phyloP scores from a whole-genome alignment of 1,140 invertebrate genomes.

The Diabrotica undecimpunctata region DNA sequence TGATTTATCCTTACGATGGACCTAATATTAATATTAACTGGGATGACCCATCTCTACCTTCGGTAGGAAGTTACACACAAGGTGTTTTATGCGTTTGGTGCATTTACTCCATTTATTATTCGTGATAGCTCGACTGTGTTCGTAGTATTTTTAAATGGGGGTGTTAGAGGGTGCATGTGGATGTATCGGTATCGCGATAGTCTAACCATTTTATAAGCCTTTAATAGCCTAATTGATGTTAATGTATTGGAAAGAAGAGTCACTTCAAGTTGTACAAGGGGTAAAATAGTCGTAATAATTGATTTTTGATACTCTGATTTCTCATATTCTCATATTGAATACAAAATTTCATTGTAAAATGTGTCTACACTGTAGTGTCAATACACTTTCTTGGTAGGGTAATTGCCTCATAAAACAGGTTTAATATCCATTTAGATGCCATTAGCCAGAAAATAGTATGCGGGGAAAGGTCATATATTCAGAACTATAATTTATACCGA shows the following conservation, averaged over 20 bases:
- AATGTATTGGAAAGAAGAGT: background rate
- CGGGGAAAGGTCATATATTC: too few species aligned
- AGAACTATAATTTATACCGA: too few species aligned
- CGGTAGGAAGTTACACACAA: conserved; percentile 6
- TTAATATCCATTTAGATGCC: too few species aligned
- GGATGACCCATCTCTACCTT: background rate
- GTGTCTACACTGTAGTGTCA: too few species aligned
- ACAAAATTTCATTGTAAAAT: too few species aligned
- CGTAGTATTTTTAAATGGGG: conserved; percentile 3
- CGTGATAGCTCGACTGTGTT: conserved; percentile 3
- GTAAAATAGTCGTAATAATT: too few species aligned
- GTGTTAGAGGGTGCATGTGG: conserved; percentile 1
- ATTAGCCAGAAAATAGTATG: too few species aligned
- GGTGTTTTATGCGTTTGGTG: conserved; percentile 13
- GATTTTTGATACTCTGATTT: too few species aligned
- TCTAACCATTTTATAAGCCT: background rate
- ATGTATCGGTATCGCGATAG: background rate
- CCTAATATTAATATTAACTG: background rate
- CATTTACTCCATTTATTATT: conserved; percentile 7
- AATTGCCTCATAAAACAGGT: too few species aligned
- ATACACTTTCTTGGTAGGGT: too few species aligned
- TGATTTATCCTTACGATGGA: too few species aligned
- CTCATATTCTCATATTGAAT: too few species aligned
- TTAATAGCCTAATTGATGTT: conserved; percentile 3
- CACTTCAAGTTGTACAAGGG: background rate